These are phyloP conservation scores for Smithornis capensis DNA, from an alignment of 2,113 vertebrate genomes.

Conservation along the genomic window DNA sequence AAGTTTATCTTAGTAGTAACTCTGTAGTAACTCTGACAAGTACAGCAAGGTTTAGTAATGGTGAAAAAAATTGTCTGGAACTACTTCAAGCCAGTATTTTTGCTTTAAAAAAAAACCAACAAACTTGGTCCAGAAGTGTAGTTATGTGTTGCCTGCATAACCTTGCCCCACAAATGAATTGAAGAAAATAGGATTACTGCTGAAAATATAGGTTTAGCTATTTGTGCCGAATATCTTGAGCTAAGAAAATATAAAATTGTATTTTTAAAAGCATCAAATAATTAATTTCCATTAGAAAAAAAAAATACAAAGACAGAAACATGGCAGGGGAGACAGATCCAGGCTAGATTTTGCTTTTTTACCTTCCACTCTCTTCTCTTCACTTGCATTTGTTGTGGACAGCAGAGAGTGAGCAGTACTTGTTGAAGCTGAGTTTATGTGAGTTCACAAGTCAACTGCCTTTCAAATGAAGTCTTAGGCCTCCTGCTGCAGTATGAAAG, in stretches of 20 bases:
- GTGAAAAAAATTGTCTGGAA: background rate
- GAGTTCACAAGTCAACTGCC: background rate
- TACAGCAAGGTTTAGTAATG: background rate
- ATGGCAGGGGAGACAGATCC: accelerated
- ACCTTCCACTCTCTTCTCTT: background rate
- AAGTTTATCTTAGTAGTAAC: too few species aligned
- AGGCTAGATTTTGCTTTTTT: background rate
- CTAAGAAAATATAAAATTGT: background rate
- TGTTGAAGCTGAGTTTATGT: background rate
- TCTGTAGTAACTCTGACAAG: too few species aligned
- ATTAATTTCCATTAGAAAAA: background rate
- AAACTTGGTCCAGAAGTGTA: background rate
- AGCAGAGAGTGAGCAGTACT: background rate
- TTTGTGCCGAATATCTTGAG: background rate
- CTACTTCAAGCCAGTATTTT: background rate
- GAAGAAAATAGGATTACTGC: background rate
- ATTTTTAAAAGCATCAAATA: background rate
- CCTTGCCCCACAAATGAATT: background rate
- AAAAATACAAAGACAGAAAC: background rate
- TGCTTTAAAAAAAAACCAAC: background rate
- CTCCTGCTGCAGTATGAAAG: background rate
- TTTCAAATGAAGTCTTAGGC: background rate
- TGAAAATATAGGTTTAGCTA: background rate
- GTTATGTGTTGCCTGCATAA: background rate
- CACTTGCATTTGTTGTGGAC: background rate